Evolutionary conservation across 2,888 invertebrate species (phyloP), one percentile per base, ranked within the genome.

Genomic region (Dasysyrphus tricinctus): DNA sequence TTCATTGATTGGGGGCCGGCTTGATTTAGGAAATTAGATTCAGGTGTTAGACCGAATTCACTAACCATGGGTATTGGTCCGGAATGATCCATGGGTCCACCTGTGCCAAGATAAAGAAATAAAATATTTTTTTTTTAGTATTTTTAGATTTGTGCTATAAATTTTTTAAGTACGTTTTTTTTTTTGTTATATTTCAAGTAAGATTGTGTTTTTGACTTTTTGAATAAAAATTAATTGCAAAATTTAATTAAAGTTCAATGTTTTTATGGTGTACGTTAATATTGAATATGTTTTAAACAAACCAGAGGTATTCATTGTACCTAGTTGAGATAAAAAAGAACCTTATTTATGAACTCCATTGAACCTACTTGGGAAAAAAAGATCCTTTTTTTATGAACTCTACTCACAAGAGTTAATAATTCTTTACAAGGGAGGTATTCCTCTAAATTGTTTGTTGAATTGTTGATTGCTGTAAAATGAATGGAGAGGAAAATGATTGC

Each of bases 41-140:
- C 96, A 88, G 95, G 95, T 84, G 94, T 94, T 92, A 95, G 93
- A 88, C 95, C 95, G 92, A 96, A 96, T 92, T 97, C 97, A 93
- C 96, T 96, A 92, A 95, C 96, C 94, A 95, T 94, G 90, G 95
- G 94, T 91, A 94, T 94, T 88, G 94, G 94, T 84, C 94, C 94
- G 88, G 94, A 94, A 91, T 95, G 95, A 92, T 95, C 95, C 94
- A 95, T 95, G 88, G 95, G 95, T 86, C 95, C 95, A 91, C 95
- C 96, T 95, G n/a, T 24, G 5, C 0, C 24, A 37, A 19, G 12
- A 19, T 8, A 51, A 7, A 37, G 39, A 61, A 54, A 37, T 0
- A 65, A 19, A 56, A 54, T 6, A 16, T 11, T 6, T 24, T 24
- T n/a, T 16, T 6, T 39, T 39, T 37, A 5, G 3, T 16, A 6